Evolutionary conservation across 2,888 invertebrate species (phyloP), one percentile per base, ranked within the genome.

Genomic region (Melitaea athalia): DNA sequence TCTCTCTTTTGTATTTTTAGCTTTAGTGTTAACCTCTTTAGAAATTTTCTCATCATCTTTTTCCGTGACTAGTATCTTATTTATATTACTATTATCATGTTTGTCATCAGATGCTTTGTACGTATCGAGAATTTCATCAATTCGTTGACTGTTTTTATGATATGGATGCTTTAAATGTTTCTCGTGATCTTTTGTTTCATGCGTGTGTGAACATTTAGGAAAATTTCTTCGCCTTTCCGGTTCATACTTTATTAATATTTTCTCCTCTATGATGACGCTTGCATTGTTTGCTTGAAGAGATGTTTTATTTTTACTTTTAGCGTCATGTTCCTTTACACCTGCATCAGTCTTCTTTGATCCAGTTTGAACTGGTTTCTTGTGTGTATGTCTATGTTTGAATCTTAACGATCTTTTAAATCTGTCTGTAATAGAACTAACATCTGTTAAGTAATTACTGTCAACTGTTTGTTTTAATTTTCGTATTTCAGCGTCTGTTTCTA

Each of bases 401-500:
- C 31, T 17, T 11, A 69, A 10, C 0, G 88, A 87, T 71, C 88
- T 76, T 72, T 85, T 86, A 0, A 74, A 78, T 74, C 87, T 64
- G 68, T 82, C 65, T n/a, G 76, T 14, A 38, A 76, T 12, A 7
- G 67, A 52, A n/a, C 74, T 71, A 11, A 74, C 49, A 47, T 73
- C 53, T 38, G 15, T 59, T 12, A 59, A 38, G 50, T 71, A 63
- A 43, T 71, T 68, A 31, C 60, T 69, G n/a, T 63, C 61, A 0
- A 72, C 63, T 1, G 70, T 70, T 60, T 84, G 82, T 66, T 85
- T 89, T 0, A 92, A 72, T 1, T 80, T 82, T 60, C 80, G 82
- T 17, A 92, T 89, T 67, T 88, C 82, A 0, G 80, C 82, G 15
- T 92, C 91, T 0, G 89, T 88, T 76, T 86, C 74, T 3, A 89